Percentiles rank a stretch among this genome's conserved stretches.
Evolutionary conservation across 2,797 vertebrate genomes (phyloP).

Genomic region (Danionella dracula): DNA sequence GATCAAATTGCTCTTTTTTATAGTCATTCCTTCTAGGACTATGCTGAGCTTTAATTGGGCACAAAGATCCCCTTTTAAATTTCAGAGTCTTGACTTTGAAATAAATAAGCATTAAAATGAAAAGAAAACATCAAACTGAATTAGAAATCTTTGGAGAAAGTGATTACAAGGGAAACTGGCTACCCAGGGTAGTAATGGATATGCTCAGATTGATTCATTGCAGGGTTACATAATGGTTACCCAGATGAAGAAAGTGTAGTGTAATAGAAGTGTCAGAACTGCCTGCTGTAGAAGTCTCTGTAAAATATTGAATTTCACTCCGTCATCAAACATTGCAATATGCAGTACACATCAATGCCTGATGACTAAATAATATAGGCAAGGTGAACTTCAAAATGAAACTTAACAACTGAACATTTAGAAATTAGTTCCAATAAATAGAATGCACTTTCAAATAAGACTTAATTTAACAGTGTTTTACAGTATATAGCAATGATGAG

Average conservation of each 20-base stretch:
- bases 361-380: no score
- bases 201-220: background rate
- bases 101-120: constrained; percentile 18
- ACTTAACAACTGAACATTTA: no score
- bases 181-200: constrained; percentile 7
- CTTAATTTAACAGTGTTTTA: no score
- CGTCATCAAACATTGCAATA: background rate
- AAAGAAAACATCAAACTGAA: constrained; percentile 6
- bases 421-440: no score
- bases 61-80: constrained; percentile 45
- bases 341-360: background rate
- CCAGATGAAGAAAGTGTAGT: background rate
- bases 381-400: no score
- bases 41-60: constrained; percentile 59
- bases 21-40: constrained; percentile 51
- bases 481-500: no score
- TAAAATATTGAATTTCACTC: background rate
- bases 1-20: constrained; percentile 47
- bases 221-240: constrained; percentile 9
- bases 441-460: no score
- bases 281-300: background rate
- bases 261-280: background rate
- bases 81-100: constrained; percentile 33
- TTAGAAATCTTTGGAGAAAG: constrained; percentile 18
- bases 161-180: background rate